Percentiles rank a stretch among this genome's conserved stretches.
Conservation (phyloP, 2,797 vertebrate genomes). For the Phalloptychus januarius region DNA sequence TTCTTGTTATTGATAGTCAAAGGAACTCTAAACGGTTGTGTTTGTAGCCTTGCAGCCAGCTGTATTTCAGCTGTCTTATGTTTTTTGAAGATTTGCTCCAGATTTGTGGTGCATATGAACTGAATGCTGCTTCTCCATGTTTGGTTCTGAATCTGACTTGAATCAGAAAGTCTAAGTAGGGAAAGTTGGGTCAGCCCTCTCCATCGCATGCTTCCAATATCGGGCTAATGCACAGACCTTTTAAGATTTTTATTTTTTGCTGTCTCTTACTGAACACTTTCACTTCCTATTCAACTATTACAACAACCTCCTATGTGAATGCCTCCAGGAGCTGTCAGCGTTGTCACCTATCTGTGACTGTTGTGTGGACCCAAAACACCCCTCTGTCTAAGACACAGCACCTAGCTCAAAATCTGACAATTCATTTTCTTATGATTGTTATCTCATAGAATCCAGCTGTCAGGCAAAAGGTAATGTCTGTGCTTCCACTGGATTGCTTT, state of each 20-base stretch:
- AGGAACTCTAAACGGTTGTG: too few species aligned
- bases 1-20: too few species aligned
- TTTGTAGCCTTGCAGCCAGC: too few species aligned
- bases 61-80: too few species aligned
- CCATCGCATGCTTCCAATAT: background rate
- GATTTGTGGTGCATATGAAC: too few species aligned
- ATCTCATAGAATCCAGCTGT: constrained; percentile 15
- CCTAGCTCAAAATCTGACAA: constrained; percentile 1
- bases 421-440: constrained; percentile 4
- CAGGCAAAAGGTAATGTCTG: constrained; percentile 7
- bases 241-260: background rate
- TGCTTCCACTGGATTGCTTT: constrained; percentile 7
- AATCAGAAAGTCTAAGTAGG: too few species aligned
- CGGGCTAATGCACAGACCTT: background rate
- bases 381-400: background rate
- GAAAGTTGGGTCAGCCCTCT: background rate
- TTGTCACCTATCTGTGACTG: background rate
- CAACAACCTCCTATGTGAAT: background rate
- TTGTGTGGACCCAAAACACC: constrained; percentile 2
- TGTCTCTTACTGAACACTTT: background rate
- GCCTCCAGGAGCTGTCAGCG: background rate
- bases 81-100: too few species aligned
- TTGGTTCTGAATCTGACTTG: background rate
- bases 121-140: too few species aligned
- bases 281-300: background rate